Percentiles rank a stretch among this genome's conserved stretches.
These are phyloP conservation scores for Furcifer pardalis DNA, from an alignment of 2,797 vertebrate species.

Conservation along the genomic window DNA sequence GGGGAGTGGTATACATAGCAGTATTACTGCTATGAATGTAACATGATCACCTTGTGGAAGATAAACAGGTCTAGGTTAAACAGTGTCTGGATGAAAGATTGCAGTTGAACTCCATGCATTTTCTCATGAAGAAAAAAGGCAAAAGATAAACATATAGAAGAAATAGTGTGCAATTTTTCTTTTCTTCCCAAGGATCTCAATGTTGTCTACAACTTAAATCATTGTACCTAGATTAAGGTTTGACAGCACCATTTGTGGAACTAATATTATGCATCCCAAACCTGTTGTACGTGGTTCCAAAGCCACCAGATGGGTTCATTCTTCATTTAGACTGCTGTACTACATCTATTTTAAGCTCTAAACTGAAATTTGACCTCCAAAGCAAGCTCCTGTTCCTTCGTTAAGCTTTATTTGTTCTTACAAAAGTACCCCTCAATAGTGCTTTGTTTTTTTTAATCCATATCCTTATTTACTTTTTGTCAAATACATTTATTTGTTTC, in stretches of 20 bases:
- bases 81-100: background rate
- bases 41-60: background rate
- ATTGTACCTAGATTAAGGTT: background rate
- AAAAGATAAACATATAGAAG: background rate
- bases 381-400: background rate
- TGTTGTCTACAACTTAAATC: background rate
- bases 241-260: background rate
- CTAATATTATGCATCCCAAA: background rate
- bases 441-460: background rate
- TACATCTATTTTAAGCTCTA: background rate
- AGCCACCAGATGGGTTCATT: background rate
- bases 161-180: background rate
- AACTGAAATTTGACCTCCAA: conserved; percentile 5
- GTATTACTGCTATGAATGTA: background rate
- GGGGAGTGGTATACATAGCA: background rate
- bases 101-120: background rate
- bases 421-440: background rate
- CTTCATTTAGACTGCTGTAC: background rate
- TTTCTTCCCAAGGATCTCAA: background rate
- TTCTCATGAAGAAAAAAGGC: background rate
- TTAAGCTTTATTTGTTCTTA: background rate
- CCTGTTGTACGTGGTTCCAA: background rate
- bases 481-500: conserved; percentile 19
- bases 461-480: conserved; percentile 15
- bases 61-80: background rate